Evolutionary conservation across 1,140 invertebrate genomes (phyloP).

Genomic region (Drosophila insularis): DNA sequence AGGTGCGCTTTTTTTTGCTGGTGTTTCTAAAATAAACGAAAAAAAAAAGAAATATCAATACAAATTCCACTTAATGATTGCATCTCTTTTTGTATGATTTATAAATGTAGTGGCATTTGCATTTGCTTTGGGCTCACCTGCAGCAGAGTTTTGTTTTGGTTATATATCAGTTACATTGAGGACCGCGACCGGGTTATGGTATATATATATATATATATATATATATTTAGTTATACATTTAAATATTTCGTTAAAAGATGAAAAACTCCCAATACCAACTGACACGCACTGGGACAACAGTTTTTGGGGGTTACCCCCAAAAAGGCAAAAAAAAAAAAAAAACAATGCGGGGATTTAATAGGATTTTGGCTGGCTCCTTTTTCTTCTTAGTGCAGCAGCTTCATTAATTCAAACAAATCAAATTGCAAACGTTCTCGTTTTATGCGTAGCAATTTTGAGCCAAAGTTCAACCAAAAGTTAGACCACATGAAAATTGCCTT

Average conservation of each 20-base stretch:
- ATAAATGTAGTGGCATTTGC: background rate
- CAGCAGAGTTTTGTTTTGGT: background rate
- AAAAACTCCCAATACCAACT: background rate
- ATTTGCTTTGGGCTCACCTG: background rate
- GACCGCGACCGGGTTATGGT: background rate
- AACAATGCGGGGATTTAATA: background rate
- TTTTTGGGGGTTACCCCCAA: no score
- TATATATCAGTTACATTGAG: background rate
- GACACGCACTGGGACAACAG: background rate
- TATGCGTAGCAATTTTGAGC: slow-evolving; percentile 43
- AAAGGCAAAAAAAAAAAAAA: no score
- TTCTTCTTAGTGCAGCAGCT: slow-evolving; percentile 15
- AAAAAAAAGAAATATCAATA: background rate
- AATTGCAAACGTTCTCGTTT: slow-evolving; percentile 36
- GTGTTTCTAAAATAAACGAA: slow-evolving; percentile 66
- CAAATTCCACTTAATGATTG: no score
- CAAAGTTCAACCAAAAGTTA: slow-evolving; percentile 42
- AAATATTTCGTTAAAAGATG: background rate
- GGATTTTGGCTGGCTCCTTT: background rate
- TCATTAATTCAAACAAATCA: slow-evolving; percentile 14
- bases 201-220: no score
- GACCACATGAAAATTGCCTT: slow-evolving; percentile 48
- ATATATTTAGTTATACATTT: background rate
- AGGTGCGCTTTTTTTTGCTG: slow-evolving; percentile 82
- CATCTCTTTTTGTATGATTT: no score